phyloP scores from a whole-genome alignment of 2,113 vertebrate species.

The Taxidea taxus region DNA sequence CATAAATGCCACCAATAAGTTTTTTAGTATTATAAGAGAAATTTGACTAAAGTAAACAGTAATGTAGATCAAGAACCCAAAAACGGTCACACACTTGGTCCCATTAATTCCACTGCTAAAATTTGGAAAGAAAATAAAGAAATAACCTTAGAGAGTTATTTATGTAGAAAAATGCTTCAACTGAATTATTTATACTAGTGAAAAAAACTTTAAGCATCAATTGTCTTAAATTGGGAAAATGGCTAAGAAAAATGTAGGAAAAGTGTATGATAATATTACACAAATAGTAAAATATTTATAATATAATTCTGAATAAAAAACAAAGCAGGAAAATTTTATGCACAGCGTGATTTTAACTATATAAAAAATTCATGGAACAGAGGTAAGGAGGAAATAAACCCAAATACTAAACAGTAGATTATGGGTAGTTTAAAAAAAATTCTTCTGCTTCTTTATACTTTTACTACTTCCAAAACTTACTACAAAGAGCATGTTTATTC shows the following conservation, averaged over 20 bases:
- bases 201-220: background rate
- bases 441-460: background rate
- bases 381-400: background rate
- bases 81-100: background rate
- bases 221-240: background rate
- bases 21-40: background rate
- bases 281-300: background rate
- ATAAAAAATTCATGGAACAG: background rate
- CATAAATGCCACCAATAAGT: background rate
- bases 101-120: background rate
- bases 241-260: background rate
- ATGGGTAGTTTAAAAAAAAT: background rate
- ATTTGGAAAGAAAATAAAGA: background rate
- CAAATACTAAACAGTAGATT: background rate
- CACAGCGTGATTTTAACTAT: background rate
- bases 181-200: background rate
- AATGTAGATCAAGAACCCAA: background rate
- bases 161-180: background rate
- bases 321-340: background rate
- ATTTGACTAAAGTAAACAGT: background rate
- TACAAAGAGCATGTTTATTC: background rate
- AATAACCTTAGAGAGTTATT: background rate
- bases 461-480: background rate
- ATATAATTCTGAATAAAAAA: background rate
- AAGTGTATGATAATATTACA: background rate